phyloP scores from a whole-genome alignment of 2,113 vertebrate species.

The Chitala chitala region DNA sequence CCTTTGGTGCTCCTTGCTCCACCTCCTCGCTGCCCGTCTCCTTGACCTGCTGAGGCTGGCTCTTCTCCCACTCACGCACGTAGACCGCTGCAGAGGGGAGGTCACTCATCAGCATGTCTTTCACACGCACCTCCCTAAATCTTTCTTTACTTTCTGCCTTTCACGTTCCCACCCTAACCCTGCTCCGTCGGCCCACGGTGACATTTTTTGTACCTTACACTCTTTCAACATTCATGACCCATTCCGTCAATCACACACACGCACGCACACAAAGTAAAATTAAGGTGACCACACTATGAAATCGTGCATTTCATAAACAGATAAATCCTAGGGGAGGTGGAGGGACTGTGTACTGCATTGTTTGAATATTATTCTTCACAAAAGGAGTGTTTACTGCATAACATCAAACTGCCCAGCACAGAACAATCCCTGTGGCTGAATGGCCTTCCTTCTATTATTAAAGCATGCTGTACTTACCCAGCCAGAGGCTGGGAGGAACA shows the following conservation, averaged over 20 bases:
- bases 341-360: slow-evolving; percentile 1
- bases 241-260: background rate
- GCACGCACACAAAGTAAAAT: slow-evolving; percentile 17
- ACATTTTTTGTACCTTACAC: background rate
- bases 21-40: slow-evolving; percentile 40
- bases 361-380: slow-evolving; percentile 15
- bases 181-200: background rate
- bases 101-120: background rate
- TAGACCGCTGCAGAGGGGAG: slow-evolving; percentile 70
- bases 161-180: no score
- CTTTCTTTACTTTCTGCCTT: background rate
- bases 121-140: background rate
- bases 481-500: slow-evolving; percentile 9
- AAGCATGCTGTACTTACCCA: background rate
- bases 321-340: background rate
- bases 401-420: background rate
- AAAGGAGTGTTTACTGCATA: background rate
- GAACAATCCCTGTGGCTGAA: slow-evolving; percentile 18
- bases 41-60: slow-evolving; percentile 45
- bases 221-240: background rate
- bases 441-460: slow-evolving; percentile 30
- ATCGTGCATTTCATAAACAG: background rate
- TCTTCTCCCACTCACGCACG: slow-evolving; percentile 75
- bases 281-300: background rate
- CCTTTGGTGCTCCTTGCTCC: slow-evolving; percentile 28